Evolutionary conservation across 1,140 invertebrate genomes (phyloP).

Genomic region (Venturia canescens): DNA sequence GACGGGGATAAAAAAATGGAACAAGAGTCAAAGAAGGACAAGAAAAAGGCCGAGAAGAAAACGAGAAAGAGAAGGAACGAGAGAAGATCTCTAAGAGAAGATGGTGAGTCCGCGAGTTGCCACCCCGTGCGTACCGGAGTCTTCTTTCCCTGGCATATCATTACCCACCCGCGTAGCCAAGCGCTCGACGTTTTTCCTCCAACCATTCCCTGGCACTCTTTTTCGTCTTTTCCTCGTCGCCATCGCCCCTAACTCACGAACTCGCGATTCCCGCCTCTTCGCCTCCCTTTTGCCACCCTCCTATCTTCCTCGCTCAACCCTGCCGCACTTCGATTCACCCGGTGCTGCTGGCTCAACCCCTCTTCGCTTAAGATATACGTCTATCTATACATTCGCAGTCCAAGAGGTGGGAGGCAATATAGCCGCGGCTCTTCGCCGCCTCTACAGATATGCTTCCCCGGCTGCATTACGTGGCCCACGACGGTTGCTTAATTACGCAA

Average conservation of each 20-base stretch:
- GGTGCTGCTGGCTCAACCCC: slow-evolving; percentile 61
- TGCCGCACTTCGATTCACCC: slow-evolving; percentile 51
- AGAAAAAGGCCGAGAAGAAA: slow-evolving; percentile 24
- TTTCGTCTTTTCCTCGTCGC: slow-evolving; percentile 32
- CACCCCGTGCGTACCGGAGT: slow-evolving; percentile 46
- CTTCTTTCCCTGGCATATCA: slow-evolving; percentile 64
- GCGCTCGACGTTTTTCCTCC: slow-evolving; percentile 46
- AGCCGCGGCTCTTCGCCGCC: slow-evolving; percentile 58
- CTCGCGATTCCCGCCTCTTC: slow-evolving; percentile 26
- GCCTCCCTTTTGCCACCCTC: slow-evolving; percentile 14
- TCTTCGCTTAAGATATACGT: slow-evolving; percentile 42
- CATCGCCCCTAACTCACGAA: slow-evolving; percentile 20
- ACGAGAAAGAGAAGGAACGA: slow-evolving; percentile 24
- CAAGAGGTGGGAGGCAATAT: slow-evolving; percentile 62
- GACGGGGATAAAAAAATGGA: slow-evolving; percentile 41
- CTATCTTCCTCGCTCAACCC: slow-evolving; percentile 55
- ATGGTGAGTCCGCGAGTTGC: slow-evolving; percentile 58
- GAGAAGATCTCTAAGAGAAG: slow-evolving; percentile 1
- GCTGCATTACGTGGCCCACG: slow-evolving; percentile 65
- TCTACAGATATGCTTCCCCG: slow-evolving; percentile 4
- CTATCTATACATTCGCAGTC: neutral
- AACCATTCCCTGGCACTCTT: slow-evolving; percentile 34
- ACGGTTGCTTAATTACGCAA: slow-evolving; percentile 70
- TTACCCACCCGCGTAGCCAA: slow-evolving; percentile 56
- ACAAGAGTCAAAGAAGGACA: neutral